phyloP scores from a whole-genome alignment of 2,888 invertebrate species.

The Pomacea canaliculata region DNA sequence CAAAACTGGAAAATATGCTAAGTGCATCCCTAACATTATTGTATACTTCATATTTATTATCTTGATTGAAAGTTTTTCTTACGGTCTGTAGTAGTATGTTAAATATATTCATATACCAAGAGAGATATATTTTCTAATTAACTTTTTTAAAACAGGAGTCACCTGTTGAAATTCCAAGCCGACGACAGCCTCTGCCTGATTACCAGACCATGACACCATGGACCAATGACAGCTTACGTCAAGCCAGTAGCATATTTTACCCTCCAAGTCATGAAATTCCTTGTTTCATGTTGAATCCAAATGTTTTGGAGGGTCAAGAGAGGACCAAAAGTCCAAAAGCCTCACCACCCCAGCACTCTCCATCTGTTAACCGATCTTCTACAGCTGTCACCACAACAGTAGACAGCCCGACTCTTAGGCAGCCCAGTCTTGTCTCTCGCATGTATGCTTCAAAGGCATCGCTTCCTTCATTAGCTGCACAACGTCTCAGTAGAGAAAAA shows the following conservation, averaged over 20 bases:
- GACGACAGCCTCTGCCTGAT: conserved; percentile 10
- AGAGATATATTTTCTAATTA: too few relatives aligned
- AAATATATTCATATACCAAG: too few relatives aligned
- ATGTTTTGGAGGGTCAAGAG: neutral
- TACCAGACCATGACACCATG: conserved; percentile 25
- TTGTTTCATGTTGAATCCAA: conserved; percentile 13
- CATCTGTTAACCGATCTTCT: neutral
- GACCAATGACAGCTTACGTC: conserved; percentile 15
- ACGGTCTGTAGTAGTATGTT: too few relatives aligned
- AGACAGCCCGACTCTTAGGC: conserved; percentile 11
- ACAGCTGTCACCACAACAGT: conserved; percentile 14
- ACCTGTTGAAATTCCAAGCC: neutral
- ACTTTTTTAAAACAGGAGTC: neutral
- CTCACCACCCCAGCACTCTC: neutral
- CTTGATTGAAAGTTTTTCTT: too few relatives aligned
- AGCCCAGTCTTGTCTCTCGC: neutral
- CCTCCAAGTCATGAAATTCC: conserved; percentile 12
- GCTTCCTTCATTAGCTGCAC: neutral
- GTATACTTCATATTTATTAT: too few relatives aligned
- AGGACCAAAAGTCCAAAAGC: too few relatives aligned
- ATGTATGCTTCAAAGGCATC: neutral
- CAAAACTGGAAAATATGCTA: too few relatives aligned
- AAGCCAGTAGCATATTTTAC: conserved; percentile 1
- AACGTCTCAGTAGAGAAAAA: conserved; percentile 22
- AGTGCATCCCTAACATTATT: too few relatives aligned